Base-by-base conservation (phyloP, 2,797 vertebrate species). In the Sebastolobus alascanus region DNA sequence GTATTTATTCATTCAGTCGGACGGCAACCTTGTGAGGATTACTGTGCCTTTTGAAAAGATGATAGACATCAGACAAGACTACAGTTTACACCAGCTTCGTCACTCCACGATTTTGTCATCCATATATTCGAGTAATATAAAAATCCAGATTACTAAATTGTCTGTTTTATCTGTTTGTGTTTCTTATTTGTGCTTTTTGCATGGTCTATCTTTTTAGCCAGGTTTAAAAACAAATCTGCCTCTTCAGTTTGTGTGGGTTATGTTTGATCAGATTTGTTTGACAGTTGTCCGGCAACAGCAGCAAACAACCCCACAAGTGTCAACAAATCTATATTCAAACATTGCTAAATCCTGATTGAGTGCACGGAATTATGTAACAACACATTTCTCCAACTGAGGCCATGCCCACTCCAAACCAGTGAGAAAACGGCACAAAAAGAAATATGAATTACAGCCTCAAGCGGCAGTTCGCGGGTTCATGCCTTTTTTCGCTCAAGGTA, bases 1-100 rank as follows among this genome's bases (percentile, higher is more conserved):
- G 60, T 79, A 78, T 69, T 73, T 52, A 85, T 75, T 79, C 8
- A 59, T 61, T 68, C 43, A 75, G 56, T 56, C 68, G 12, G 54
- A 46, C 22, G 6, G 38, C 22, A 10, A 29, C 29, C 13, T 60
- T 37, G 38, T 22, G 58, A 56, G 73, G 7, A 38, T 43, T 56
- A 58, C 9, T 63, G 40, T 56, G 25, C 59, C 54, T 71, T 85
- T 75, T 54, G 20, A 25, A 65, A 65, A 73, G 35, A 46, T 61
- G 20, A 6, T 6, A 69, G 52, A 64, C 11, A 50, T 35, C 14
- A 67, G 6, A 10, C 1, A 25, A 38, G 60, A 77, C 29, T 29
- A 14, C 46, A 54, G 52, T 40, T 71, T 61, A 43, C 75, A 54
- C 16, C 8, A 29, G 12, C 6, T 25, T 43, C 66, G 73, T 71